These are phyloP conservation scores for Limnephilus marmoratus DNA, from an alignment of 2,888 invertebrate genomes.

Conservation along the genomic window DNA sequence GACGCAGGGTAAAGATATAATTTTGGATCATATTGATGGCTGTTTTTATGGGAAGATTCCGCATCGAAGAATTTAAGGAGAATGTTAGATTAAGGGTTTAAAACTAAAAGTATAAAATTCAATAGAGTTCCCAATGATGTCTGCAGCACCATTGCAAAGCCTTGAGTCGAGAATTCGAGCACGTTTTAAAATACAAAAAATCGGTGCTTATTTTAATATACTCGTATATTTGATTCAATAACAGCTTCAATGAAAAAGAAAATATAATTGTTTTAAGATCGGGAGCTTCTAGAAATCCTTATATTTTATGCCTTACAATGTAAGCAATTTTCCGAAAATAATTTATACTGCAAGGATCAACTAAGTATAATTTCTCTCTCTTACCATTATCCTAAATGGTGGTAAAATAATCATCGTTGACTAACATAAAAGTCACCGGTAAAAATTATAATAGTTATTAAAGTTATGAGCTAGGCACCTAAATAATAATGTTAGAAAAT, in stretches of 20 bases:
- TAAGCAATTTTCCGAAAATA: background rate
- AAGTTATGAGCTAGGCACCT: background rate
- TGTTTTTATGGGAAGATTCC: background rate
- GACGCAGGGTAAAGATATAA: conserved; percentile 16
- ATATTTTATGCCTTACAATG: background rate
- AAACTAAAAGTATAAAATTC: background rate
- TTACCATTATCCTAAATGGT: background rate
- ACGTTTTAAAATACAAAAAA: background rate
- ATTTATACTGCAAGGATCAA: background rate
- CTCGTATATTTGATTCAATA: background rate
- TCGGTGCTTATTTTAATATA: background rate
- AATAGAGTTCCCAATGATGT: background rate
- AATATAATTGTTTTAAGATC: background rate
- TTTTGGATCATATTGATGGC: conserved; percentile 21
- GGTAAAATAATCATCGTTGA: background rate
- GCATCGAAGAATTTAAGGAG: background rate
- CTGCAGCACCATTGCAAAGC: background rate
- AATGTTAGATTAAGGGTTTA: background rate
- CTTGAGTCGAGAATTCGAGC: background rate
- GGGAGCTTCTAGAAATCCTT: background rate
- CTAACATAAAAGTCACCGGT: background rate
- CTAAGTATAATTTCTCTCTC: background rate
- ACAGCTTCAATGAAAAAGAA: background rate
- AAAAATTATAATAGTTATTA: background rate
- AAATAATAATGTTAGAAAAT: background rate